Conservation (phyloP, 37 sponge, comb jelly and placozoan genomes). For the Agelas oroides region DNA sequence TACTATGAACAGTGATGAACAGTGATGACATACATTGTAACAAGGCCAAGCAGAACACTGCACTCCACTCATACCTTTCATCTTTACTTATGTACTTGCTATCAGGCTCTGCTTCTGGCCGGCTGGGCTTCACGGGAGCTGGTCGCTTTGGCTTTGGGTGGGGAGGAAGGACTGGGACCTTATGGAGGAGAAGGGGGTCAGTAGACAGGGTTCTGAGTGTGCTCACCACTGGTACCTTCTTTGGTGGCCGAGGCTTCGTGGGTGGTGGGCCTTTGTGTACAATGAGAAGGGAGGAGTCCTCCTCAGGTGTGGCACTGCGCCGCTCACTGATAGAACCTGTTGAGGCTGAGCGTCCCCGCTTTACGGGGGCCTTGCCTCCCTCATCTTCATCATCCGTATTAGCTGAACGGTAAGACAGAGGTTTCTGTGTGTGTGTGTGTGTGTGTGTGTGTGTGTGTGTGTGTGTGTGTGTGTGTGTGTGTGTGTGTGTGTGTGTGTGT, state of each 20-base stretch:
- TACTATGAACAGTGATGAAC: no score
- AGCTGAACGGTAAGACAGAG: no score
- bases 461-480: no score
- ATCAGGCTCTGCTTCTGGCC: background rate
- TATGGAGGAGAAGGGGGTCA: background rate
- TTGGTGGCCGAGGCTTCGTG: background rate
- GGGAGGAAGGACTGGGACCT: conserved; percentile 8
- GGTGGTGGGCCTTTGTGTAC: background rate
- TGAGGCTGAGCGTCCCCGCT: conserved; percentile 37
- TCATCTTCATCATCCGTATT: no score
- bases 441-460: no score
- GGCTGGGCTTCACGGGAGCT: conserved; percentile 21
- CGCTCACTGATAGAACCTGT: conserved; percentile 43
- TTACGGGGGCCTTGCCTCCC: no score
- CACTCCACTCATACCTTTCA: no score
- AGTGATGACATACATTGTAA: no score
- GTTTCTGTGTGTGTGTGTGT: no score
- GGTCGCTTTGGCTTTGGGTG: conserved; percentile 31
- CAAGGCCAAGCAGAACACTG: no score
- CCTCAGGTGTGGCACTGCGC: background rate
- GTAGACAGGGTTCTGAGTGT: background rate
- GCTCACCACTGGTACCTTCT: conserved; percentile 1
- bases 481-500: no score
- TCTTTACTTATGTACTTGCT: no score
- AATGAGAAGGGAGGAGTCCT: conserved; percentile 24